Base-by-base conservation (phyloP, 2,888 invertebrate species). In the Andrena bucephala region DNA sequence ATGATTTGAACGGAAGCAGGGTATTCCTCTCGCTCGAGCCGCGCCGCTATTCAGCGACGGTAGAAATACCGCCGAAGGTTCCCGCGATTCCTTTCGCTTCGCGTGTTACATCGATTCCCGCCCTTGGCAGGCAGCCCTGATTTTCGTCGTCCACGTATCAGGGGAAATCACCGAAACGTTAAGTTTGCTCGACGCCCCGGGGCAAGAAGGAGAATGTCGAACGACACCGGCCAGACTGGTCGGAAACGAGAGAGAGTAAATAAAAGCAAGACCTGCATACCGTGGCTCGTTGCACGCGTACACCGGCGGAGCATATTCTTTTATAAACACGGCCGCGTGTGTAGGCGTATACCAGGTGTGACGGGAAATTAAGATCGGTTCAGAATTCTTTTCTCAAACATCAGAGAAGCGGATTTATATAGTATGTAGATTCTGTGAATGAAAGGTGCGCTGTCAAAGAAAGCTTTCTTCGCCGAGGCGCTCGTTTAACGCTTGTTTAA, bases 181-280 rank as follows among this genome's bases (percentile, higher is more conserved):
- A 82, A 85, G 84, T 85, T 82, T 77, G 76, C 74, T 65, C 76
- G 60, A 27, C 54, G 79, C 24, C 24, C 6, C 60, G 10, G 31
- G 8, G 63, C 31, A 81, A 59, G 73, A 57, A 71, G 70, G 82
- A 82, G 81, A 82, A 81, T 75, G 76, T 73, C 77, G 85, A 81
- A 69, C 75, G 77, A 74, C 74, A 78, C 85, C 81, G 65, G 86
- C 71, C 83, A 65, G 85, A 81, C 86, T 86, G 86, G 85, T 85
- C 78, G 67, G 81, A 78, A 42, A 71, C 71, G 63, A 74, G 86
- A 86, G 85, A 81, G 81, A 87, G 76, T 86, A 86, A 86, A 86
- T 86, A 86, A 86, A 84, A 85, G 59, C 84, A 77, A 77, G 84
- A 36, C 81, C 84, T 71, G 85, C 86, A 86, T 86, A 85, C 86